phyloP scores from a whole-genome alignment of 2,797 vertebrate genomes.

The Hephaestus fuliginosus region DNA sequence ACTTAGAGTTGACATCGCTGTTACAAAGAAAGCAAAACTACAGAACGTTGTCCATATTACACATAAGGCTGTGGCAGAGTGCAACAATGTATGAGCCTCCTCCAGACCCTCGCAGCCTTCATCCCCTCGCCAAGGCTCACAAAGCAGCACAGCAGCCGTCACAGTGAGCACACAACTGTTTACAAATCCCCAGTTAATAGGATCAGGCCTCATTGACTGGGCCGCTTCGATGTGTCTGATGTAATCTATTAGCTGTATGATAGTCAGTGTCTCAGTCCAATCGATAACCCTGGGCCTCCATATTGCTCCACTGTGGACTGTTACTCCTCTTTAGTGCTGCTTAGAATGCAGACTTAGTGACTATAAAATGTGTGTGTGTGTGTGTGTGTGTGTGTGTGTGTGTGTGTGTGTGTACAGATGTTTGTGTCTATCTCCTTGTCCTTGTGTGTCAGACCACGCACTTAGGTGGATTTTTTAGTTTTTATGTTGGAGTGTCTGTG shows the following conservation, averaged over 20 bases:
- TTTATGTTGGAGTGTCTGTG: slow-evolving; percentile 5
- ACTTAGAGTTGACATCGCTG: slow-evolving; percentile 1
- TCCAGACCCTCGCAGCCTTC: slow-evolving; percentile 59
- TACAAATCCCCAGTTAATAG: slow-evolving; percentile 88
- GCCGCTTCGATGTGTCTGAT: slow-evolving; percentile 83
- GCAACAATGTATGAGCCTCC: slow-evolving; percentile 53
- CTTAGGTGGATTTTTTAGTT: slow-evolving; percentile 11
- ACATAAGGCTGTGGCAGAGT: slow-evolving; percentile 29
- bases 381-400: slow-evolving; percentile 32
- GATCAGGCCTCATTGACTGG: slow-evolving; percentile 87
- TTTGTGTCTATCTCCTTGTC: slow-evolving; percentile 31
- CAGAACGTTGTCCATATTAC: slow-evolving; percentile 9
- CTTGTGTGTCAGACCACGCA: slow-evolving; percentile 28
- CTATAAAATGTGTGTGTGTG: slow-evolving; percentile 61
- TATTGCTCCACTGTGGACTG: slow-evolving; percentile 82
- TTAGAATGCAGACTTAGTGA: slow-evolving; percentile 76
- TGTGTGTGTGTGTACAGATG: slow-evolving; percentile 15
- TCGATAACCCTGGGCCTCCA: slow-evolving; percentile 82
- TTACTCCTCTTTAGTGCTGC: slow-evolving; percentile 81
- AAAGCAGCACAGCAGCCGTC: slow-evolving; percentile 79
- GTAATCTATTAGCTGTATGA: slow-evolving; percentile 88
- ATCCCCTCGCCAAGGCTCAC: slow-evolving; percentile 71
- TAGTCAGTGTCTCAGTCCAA: slow-evolving; percentile 83
- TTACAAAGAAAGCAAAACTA: slow-evolving; percentile 1
- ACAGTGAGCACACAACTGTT: slow-evolving; percentile 85